A percentile compares a stretch with the other conserved stretches of the same genome.
phyloP scores from a whole-genome alignment of 2,797 vertebrate species.

The Pantherophis alleghaniensis region DNA sequence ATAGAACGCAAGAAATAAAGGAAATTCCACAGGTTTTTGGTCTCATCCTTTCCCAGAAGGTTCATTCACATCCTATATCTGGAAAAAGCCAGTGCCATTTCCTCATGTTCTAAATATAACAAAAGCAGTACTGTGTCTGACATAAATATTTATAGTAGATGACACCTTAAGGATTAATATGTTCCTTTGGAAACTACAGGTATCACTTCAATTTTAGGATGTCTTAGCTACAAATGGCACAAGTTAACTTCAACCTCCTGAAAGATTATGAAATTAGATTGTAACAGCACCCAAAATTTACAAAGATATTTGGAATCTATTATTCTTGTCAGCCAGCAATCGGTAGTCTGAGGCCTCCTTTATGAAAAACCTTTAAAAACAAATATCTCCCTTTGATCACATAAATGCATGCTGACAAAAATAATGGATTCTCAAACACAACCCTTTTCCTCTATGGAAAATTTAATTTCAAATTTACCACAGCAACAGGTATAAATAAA shows the following conservation, averaged over 20 bases:
- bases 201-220: neutral
- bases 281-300: neutral
- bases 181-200: neutral
- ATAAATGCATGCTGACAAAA: slow-evolving; percentile 57
- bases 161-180: neutral
- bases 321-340: neutral
- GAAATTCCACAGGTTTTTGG: neutral
- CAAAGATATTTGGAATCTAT: too few species aligned
- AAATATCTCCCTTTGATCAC: slow-evolving; percentile 14
- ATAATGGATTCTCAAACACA: slow-evolving; percentile 23
- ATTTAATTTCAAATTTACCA: slow-evolving; percentile 13
- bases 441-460: slow-evolving; percentile 6
- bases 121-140: neutral
- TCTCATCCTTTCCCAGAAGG: neutral
- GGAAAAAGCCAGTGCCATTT: neutral
- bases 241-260: neutral
- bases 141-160: neutral
- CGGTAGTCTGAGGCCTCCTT: neutral
- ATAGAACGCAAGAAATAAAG: neutral
- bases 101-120: neutral
- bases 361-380: neutral
- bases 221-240: neutral
- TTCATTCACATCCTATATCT: neutral
- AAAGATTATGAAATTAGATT: neutral
- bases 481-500: neutral